phyloP scores from a whole-genome alignment of 2,888 invertebrate genomes.

The Erebia ligea region DNA sequence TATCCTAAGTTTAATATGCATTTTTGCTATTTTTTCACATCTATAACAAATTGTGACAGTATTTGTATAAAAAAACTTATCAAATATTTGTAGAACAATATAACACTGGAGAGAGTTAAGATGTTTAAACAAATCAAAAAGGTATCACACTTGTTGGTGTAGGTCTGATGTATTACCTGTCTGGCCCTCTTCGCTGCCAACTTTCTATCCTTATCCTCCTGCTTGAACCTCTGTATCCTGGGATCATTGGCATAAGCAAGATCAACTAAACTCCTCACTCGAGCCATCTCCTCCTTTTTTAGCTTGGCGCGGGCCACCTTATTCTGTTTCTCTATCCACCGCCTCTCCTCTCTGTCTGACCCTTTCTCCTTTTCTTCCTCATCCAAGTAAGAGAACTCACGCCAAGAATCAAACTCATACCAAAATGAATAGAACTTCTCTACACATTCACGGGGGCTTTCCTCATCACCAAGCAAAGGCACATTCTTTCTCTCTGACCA shows the following conservation, averaged over 20 bases:
- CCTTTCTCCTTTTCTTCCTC: conserved; percentile 99
- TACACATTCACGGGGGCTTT: conserved; percentile 91
- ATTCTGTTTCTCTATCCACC: conserved; percentile 99
- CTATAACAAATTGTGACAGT: too few species aligned
- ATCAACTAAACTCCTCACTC: conserved; percentile 96
- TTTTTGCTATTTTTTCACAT: too few species aligned
- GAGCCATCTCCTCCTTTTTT: conserved; percentile 98
- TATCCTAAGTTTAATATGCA: too few species aligned
- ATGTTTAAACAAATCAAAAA: background rate
- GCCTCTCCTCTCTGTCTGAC: conserved; percentile 96
- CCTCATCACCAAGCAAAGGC: conserved; percentile 91
- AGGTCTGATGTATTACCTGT: conserved; percentile 70
- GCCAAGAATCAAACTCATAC: conserved; percentile 99
- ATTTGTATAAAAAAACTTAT: too few species aligned
- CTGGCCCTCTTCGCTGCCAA: conserved; percentile 94
- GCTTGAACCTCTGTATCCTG: conserved; percentile 94
- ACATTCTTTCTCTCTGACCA: conserved; percentile 96
- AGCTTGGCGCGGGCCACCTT: conserved; percentile 95
- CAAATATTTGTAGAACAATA: too few species aligned
- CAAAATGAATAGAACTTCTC: conserved; percentile 98
- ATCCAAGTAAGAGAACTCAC: conserved; percentile 99
- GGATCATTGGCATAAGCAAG: conserved; percentile 97
- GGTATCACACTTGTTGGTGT: background rate
- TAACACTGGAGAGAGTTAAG: too few species aligned
- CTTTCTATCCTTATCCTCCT: conserved; percentile 96